Base-by-base conservation (phyloP, 2,113 vertebrate genomes). In the Percopsis transmontana region DNA sequence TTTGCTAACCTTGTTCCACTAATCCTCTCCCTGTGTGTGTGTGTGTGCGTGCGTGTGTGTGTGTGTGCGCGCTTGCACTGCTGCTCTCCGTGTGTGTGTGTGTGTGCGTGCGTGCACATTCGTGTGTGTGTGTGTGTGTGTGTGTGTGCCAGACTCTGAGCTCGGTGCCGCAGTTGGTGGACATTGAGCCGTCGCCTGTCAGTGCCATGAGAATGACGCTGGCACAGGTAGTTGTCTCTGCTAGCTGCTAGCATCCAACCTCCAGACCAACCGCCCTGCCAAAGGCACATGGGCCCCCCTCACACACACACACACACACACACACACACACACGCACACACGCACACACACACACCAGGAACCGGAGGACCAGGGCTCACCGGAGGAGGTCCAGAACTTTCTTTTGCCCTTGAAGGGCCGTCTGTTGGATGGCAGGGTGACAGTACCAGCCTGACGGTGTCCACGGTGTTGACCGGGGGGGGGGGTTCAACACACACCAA, bases 191-290 rank as follows among this genome's bases (percentile, higher is more conserved):
- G 78, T 97, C 95, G 83, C 95, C 95, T 84, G 94, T 98, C 94
- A 97, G 95, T 96, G 95, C 95, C 91, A 94, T 98, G 95, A 94
- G 96, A 97, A 96, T 98, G 96, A 98, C 95, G 82, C 94, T 98
- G 94, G 95, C 95, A 80, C 95, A 99, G 97, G 97, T 98, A 98
- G 88, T 88, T 75, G 66, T 75, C 69, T 79, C 73, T 71, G 72
- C 76, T 75, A 23, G 57, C 48, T 16, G 74, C 72, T 74, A 69
- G 82, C 68, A 69, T 72, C 61, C 45, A 73, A 71, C 66, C 48
- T 21, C 62, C 60, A 82, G 71, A 50, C 39, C 48, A 21, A 38
- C 65, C 65, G 71, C 60, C n/a, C n/a, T n/a, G n/a, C n/a, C n/a
- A n/a, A n/a, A n/a, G n/a, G n/a, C n/a, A 41, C 40, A 41, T 19